Evolutionary conservation across 2,888 invertebrate genomes (phyloP).

Genomic region (Hoplodrina blanda): DNA sequence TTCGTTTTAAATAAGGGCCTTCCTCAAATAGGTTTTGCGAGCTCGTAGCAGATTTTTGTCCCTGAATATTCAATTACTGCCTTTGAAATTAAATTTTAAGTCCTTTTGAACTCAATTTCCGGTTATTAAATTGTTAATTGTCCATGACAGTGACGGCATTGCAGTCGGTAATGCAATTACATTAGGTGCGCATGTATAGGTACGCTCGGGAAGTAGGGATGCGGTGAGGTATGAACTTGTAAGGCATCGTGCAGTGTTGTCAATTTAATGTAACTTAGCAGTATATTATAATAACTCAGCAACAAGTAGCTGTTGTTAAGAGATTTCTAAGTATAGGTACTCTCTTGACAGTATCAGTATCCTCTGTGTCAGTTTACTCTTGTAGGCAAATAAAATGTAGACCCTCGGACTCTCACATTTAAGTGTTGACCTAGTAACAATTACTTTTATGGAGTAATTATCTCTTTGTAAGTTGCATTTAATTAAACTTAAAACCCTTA

Average conservation of each 20-base stretch:
- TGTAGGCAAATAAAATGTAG: background rate
- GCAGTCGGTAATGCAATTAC: slow-evolving; percentile 83
- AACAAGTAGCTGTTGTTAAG: slow-evolving; percentile 55
- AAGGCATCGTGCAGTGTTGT: slow-evolving; percentile 72
- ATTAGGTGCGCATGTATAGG: slow-evolving; percentile 71
- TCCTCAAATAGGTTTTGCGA: slow-evolving; percentile 5
- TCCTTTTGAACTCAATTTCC: slow-evolving; percentile 47
- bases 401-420: background rate
- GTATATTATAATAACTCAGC: slow-evolving; percentile 17
- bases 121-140: slow-evolving; percentile 58
- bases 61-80: slow-evolving; percentile 15
- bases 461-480: background rate
- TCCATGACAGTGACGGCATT: slow-evolving; percentile 68
- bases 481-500: background rate
- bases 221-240: slow-evolving; percentile 75
- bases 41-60: slow-evolving; percentile 1
- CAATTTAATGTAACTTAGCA: slow-evolving; percentile 62
- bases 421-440: background rate
- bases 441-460: background rate
- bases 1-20: slow-evolving; percentile 29
- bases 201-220: slow-evolving; percentile 73
- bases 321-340: slow-evolving; percentile 38
- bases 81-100: slow-evolving; percentile 37
- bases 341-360: background rate
- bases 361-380: background rate